A percentile compares a stretch with the other conserved stretches of the same genome.
phyloP scores from a whole-genome alignment of 1,140 invertebrate genomes.

The Papilio aristodemus region DNA sequence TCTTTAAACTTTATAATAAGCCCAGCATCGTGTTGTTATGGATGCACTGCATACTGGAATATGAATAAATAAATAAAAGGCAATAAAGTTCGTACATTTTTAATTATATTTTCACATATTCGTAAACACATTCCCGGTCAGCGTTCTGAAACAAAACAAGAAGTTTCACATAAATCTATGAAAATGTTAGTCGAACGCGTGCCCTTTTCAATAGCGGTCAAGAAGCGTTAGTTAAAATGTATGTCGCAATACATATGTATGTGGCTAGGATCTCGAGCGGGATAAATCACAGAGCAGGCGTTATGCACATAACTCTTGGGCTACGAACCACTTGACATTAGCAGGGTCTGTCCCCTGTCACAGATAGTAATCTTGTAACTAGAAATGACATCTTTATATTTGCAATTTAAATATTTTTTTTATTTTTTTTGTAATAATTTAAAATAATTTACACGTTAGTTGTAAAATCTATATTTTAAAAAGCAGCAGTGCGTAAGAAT shows the following conservation, averaged over 20 bases:
- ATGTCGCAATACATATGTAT: constrained; percentile 57
- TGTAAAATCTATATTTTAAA: too few relatives aligned
- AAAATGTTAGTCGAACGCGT: constrained; percentile 41
- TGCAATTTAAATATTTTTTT: constrained; percentile 14
- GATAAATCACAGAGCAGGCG: constrained; percentile 66
- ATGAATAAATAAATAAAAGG: constrained; percentile 7
- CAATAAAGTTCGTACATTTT: background rate
- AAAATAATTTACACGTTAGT: too few relatives aligned
- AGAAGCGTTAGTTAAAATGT: constrained; percentile 52
- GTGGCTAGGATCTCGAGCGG: constrained; percentile 49
- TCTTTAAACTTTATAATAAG: constrained; percentile 10
- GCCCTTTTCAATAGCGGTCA: constrained; percentile 46
- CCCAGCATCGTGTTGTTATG: background rate
- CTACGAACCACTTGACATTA: constrained; percentile 66
- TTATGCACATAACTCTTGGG: constrained; percentile 66
- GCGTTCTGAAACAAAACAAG: constrained; percentile 41
- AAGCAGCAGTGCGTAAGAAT: too few relatives aligned
- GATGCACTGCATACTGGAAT: too few relatives aligned
- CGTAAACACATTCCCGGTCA: background rate
- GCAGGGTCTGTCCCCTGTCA: constrained; percentile 55
- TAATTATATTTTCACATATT: background rate
- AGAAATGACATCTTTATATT: constrained; percentile 37
- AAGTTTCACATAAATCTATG: constrained; percentile 44
- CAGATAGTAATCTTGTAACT: constrained; percentile 41
- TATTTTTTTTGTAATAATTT: background rate